phyloP scores from a whole-genome alignment of 1,140 invertebrate species.

The Adoxophyes honmai region DNA sequence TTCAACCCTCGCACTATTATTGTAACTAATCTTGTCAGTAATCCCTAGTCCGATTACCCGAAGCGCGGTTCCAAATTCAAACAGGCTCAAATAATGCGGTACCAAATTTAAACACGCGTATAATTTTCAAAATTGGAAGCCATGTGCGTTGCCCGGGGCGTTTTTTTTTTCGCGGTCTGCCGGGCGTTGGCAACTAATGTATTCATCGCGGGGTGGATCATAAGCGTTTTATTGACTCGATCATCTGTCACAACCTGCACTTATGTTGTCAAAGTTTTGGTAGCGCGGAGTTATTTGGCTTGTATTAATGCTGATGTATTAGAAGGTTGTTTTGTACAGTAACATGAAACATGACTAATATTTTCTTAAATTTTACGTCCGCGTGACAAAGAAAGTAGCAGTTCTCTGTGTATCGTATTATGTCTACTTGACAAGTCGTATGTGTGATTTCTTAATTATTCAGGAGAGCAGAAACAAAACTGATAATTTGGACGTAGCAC shows the following conservation, averaged over 20 bases:
- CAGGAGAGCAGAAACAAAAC: no score
- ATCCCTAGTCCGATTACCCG: constrained; percentile 60
- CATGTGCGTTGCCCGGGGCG: constrained; percentile 58
- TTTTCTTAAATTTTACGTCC: no score
- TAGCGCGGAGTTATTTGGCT: no score
- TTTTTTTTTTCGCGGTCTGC: constrained; percentile 44
- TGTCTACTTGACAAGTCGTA: no score
- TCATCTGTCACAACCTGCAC: constrained; percentile 21
- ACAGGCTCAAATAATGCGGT: constrained; percentile 59
- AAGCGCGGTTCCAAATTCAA: constrained; percentile 46
- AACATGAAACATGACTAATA: no score
- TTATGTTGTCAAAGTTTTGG: constrained; percentile 1
- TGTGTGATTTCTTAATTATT: no score
- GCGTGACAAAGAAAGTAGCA: no score
- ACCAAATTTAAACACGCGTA: constrained; percentile 67
- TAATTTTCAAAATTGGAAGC: constrained; percentile 59
- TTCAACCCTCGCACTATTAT: constrained; percentile 41
- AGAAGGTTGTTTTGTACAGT: no score
- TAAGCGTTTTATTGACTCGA: constrained; percentile 63
- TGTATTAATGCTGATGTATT: no score
- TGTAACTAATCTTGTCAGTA: constrained; percentile 70
- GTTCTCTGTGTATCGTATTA: no score
- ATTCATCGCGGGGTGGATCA: constrained; percentile 50
- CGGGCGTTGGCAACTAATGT: constrained; percentile 34
- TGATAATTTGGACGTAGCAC: no score